phyloP scores from a whole-genome alignment of 2,113 vertebrate genomes.

The Halcyon malimbica region DNA sequence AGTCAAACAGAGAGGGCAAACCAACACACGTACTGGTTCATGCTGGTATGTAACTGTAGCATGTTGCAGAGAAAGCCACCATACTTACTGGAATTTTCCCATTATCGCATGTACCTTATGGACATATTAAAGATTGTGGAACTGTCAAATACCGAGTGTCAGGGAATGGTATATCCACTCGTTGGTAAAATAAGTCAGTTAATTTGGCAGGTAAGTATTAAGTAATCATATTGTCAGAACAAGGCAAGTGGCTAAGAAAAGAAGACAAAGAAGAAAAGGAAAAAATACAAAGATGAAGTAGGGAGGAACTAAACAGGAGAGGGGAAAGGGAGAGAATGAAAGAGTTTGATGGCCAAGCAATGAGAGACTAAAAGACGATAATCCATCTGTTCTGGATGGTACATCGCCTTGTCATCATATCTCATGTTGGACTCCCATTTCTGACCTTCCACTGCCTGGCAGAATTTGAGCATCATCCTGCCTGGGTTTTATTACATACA shows the following conservation, averaged over 20 bases:
- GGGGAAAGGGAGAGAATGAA: neutral
- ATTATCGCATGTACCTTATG: conserved; percentile 16
- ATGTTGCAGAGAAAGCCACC: neutral
- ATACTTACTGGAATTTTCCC: conserved; percentile 58
- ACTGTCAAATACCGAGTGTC: conserved; percentile 73
- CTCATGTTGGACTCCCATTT: neutral
- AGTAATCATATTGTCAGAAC: conserved; percentile 80
- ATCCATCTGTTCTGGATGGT: neutral
- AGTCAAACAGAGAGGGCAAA: conserved; percentile 59
- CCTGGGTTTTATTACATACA: neutral
- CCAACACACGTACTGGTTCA: conserved; percentile 27
- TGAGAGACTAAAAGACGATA: neutral
- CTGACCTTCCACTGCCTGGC: neutral
- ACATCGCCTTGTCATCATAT: neutral
- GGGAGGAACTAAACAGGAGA: conserved; percentile 41
- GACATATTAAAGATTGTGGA: conserved; percentile 66
- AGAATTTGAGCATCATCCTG: neutral
- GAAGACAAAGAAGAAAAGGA: conserved; percentile 73
- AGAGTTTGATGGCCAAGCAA: neutral
- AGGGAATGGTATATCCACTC: conserved; percentile 72
- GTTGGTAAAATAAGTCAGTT: conserved; percentile 85
- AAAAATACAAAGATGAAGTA: conserved; percentile 40
- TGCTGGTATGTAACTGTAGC: neutral
- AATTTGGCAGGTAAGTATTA: conserved; percentile 84
- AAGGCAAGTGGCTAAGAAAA: conserved; percentile 69